These are phyloP conservation scores for Vanessa tameamea DNA, from an alignment of 1,140 invertebrate genomes.

Conservation along the genomic window DNA sequence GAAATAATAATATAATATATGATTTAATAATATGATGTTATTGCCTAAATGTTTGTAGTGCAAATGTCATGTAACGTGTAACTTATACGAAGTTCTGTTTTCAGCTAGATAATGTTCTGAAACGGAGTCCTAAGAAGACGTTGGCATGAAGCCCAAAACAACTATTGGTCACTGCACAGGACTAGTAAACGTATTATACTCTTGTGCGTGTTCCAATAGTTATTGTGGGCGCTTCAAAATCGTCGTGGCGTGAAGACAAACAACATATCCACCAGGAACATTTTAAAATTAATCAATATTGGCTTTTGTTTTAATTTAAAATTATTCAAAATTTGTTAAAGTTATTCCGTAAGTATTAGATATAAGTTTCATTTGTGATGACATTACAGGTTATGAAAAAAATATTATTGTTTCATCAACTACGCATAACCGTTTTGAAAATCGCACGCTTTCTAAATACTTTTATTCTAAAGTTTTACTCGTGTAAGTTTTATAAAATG, in stretches of 20 bases:
- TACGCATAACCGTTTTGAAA: too few relatives aligned
- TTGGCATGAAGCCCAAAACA: constrained; percentile 87
- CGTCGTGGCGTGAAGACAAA: constrained; percentile 41
- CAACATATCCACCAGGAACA: constrained; percentile 1
- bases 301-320: constrained; percentile 27
- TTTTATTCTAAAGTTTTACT: not conserved
- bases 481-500: not conserved
- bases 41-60: not conserved
- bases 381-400: too few relatives aligned
- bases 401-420: too few relatives aligned
- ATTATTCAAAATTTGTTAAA: constrained; percentile 28
- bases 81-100: constrained; percentile 40
- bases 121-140: constrained; percentile 48
- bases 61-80: constrained; percentile 8
- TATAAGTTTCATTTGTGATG: not conserved
- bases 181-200: constrained; percentile 89
- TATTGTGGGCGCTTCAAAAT: constrained; percentile 84
- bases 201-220: constrained; percentile 98
- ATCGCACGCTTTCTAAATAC: too few relatives aligned
- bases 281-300: constrained; percentile 13
- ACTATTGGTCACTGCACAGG: constrained; percentile 98
- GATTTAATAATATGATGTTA: not conserved
- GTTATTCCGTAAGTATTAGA: constrained; percentile 19
- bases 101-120: constrained; percentile 40
- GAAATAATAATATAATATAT: too few relatives aligned